Evolutionary conservation across 2,888 invertebrate species (phyloP).

Genomic region (Rhogogaster chlorosoma): DNA sequence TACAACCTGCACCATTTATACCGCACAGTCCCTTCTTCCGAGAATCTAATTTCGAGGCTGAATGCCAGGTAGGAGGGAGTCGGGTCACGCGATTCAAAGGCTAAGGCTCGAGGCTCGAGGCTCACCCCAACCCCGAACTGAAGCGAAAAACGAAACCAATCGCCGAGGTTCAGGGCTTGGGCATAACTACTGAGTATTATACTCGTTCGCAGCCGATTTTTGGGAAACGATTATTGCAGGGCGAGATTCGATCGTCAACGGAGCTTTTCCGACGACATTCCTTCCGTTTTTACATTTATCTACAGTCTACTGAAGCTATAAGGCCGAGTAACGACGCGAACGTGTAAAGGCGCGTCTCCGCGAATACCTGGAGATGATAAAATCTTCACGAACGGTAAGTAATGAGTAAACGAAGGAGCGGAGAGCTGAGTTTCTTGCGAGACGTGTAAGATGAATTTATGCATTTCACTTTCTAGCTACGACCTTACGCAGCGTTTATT

Average conservation of each 20-base stretch:
- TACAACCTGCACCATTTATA: background rate
- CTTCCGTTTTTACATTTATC: background rate
- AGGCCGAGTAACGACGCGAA: background rate
- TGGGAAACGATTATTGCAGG: background rate
- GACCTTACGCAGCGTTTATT: background rate
- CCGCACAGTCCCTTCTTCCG: conserved; percentile 9
- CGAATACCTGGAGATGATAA: background rate
- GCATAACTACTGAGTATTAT: background rate
- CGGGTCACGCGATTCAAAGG: conserved; percentile 2
- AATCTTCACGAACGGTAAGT: background rate
- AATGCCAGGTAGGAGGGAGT: background rate
- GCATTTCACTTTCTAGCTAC: conserved; percentile 35
- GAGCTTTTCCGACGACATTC: background rate
- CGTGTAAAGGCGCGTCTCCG: background rate
- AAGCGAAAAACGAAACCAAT: background rate
- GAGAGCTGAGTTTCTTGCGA: conserved; percentile 2
- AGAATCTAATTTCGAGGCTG: conserved; percentile 7
- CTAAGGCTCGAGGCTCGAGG: background rate
- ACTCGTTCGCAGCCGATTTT: background rate
- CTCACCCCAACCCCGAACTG: background rate
- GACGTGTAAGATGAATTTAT: conserved; percentile 26
- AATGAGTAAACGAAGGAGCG: conserved; percentile 11
- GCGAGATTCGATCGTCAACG: background rate
- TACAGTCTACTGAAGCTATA: too few relatives aligned
- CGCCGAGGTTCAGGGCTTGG: background rate